Evolutionary conservation across 2,888 invertebrate genomes (phyloP).

Genomic region (Tricholauxania praeusta): DNA sequence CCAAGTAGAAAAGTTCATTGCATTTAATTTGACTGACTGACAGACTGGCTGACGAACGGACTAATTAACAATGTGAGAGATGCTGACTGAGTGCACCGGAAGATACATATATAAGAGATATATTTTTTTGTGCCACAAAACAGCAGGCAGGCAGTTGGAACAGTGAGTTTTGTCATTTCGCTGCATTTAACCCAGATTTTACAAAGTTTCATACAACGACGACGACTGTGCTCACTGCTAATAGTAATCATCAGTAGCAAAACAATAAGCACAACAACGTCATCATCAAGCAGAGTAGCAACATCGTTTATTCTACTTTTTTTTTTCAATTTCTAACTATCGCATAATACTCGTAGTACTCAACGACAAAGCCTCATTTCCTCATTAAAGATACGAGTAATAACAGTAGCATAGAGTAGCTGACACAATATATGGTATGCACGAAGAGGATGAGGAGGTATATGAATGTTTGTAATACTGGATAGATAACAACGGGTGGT

Average conservation of each 20-base stretch:
- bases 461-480: not conserved
- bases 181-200: conserved; percentile 23
- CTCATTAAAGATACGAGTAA: conserved; percentile 23
- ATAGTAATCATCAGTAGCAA: not conserved
- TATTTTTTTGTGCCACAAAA: no score
- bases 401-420: not conserved
- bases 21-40: not conserved
- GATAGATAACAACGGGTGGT: no score
- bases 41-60: conserved; percentile 5
- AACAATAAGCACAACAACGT: not conserved
- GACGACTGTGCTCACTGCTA: not conserved
- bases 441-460: not conserved
- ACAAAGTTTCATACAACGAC: conserved; percentile 1
- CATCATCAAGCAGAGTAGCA: not conserved
- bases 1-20: no score
- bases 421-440: not conserved
- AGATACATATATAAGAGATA: no score
- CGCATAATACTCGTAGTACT: not conserved
- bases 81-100: not conserved
- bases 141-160: no score
- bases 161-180: no score
- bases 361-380: conserved; percentile 29
- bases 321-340: no score
- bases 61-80: not conserved
- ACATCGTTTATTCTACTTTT: no score